These are phyloP conservation scores for Rhynchonycteris naso DNA, from an alignment of 2,797 vertebrate species.

Conservation along the genomic window DNA sequence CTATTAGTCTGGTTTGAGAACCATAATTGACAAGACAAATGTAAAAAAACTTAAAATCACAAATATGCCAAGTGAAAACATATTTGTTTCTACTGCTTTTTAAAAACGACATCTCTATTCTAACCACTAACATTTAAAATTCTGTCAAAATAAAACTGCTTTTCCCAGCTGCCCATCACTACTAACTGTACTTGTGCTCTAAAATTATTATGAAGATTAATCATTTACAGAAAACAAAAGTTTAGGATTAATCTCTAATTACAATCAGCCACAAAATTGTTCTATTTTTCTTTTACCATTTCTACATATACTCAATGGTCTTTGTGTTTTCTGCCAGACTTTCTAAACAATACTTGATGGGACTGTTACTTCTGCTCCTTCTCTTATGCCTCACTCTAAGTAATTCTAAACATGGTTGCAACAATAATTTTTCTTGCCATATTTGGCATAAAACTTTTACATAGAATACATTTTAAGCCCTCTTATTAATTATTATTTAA, in stretches of 20 bases:
- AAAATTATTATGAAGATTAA: not conserved
- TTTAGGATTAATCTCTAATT: not conserved
- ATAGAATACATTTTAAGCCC: not conserved
- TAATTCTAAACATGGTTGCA: not conserved
- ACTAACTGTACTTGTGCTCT: not conserved
- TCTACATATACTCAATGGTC: not conserved
- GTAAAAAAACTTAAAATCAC: constrained; percentile 16
- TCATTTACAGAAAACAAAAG: not conserved
- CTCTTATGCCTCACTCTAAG: not conserved
- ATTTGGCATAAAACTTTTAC: not conserved
- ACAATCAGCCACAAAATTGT: not conserved
- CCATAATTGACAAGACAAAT: not conserved
- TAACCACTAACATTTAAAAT: not conserved
- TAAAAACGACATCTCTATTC: not conserved
- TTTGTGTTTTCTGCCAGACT: not conserved
- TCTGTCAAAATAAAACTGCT: not conserved
- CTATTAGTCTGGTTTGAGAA: not conserved
- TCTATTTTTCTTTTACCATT: not conserved
- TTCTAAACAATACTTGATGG: not conserved
- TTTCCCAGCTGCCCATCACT: not conserved
- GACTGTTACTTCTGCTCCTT: not conserved
- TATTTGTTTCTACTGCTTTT: not conserved
- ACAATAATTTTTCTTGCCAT: not conserved
- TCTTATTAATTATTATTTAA: not conserved
- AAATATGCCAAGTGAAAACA: not conserved